Conservation (phyloP, 2,797 vertebrate genomes). For the Carcharodon carcharias region DNA sequence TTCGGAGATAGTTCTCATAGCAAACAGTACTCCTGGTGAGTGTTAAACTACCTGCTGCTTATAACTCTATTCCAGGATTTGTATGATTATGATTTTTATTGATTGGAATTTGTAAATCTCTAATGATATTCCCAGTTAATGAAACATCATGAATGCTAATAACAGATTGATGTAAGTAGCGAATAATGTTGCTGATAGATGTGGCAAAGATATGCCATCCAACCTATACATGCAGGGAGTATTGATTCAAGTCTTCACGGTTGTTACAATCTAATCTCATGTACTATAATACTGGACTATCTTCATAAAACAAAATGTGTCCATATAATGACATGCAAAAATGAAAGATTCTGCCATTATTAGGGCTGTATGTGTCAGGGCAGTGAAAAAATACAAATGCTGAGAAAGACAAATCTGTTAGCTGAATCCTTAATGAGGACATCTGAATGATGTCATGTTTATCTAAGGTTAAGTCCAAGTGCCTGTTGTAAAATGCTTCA, state of each 20-base stretch:
- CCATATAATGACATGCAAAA: neutral
- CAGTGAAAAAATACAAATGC: neutral
- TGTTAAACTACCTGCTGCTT: neutral
- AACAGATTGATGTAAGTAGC: neutral
- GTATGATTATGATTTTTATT: neutral
- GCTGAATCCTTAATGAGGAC: neutral
- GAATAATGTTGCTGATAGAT: neutral
- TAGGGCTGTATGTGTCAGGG: neutral
- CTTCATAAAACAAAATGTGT: conserved; percentile 14
- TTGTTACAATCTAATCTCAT: too few relatives aligned
- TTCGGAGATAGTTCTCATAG: neutral
- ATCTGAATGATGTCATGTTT: conserved; percentile 17
- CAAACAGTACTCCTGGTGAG: neutral
- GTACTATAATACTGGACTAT: too few relatives aligned
- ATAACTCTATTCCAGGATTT: neutral
- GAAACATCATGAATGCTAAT: neutral
- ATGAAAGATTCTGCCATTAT: neutral
- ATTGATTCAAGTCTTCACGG: neutral
- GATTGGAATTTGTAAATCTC: neutral
- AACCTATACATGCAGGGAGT: neutral
- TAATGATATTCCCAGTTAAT: neutral
- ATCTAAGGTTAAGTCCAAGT: conserved; percentile 8
- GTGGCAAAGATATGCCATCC: neutral
- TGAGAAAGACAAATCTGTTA: neutral
- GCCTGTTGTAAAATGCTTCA: conserved; percentile 31